phyloP scores from a whole-genome alignment of 2,888 invertebrate genomes.

The Coelinius sp. region DNA sequence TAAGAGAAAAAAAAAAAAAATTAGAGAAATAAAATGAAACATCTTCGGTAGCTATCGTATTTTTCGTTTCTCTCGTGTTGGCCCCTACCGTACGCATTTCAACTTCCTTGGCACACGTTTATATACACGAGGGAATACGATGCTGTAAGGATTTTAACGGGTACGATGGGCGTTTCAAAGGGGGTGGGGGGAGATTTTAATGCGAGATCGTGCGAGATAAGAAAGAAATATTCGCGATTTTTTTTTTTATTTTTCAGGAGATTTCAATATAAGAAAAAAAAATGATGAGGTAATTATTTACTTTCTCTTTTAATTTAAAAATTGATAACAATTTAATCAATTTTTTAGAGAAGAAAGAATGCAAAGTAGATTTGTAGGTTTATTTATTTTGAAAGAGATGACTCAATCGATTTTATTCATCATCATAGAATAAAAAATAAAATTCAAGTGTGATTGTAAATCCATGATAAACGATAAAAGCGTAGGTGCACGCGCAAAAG shows the following conservation, averaged over 20 bases:
- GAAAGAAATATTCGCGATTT: slow-evolving; percentile 17
- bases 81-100: slow-evolving; percentile 24
- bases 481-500: slow-evolving; percentile 6
- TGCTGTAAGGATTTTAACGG: slow-evolving; percentile 27
- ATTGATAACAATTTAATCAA: too few relatives aligned
- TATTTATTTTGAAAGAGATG: neutral
- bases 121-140: slow-evolving; percentile 5
- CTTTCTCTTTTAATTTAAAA: neutral
- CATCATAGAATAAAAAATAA: neutral
- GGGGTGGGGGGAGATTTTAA: slow-evolving; percentile 32
- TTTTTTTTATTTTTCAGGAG: too few relatives aligned
- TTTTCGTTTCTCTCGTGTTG: slow-evolving; percentile 12
- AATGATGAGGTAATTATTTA: slow-evolving; percentile 2
- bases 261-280: neutral
- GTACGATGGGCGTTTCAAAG: slow-evolving; percentile 20
- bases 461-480: slow-evolving; percentile 4
- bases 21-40: neutral
- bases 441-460: neutral
- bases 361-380: too few relatives aligned
- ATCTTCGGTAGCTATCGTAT: slow-evolving; percentile 9
- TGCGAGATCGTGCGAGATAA: slow-evolving; percentile 49
- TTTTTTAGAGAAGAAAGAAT: too few relatives aligned
- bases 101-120: slow-evolving; percentile 26
- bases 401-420: neutral
- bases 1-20: slow-evolving; percentile 26